Base-by-base conservation (phyloP, 2,113 vertebrate species). In the Stigmatopora nigra region DNA sequence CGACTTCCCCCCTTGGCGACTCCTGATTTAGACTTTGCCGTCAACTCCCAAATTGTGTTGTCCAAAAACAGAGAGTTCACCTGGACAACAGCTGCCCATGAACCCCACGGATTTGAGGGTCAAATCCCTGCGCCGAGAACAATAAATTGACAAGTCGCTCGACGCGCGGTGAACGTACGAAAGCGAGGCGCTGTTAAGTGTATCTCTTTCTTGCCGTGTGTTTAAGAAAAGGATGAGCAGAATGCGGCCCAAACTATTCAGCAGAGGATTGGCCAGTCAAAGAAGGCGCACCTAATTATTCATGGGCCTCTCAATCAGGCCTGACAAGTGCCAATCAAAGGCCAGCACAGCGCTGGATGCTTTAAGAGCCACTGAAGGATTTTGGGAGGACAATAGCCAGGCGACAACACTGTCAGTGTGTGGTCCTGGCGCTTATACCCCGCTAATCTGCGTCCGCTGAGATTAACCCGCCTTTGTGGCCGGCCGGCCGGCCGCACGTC, bases 301-400 rank as follows among this genome's bases (percentile, higher is more conserved):
- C 91, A 95, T 92, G 91, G 82, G 92, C 92, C 92, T 92, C 93
- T 95, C 92, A 92, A 91, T 93, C 92, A 89, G 73, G 70, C 77
- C 85, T 94, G 94, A 96, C 94, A 95, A 95, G 91, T 95, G 94
- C 91, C 96, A 96, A 93, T 97, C 95, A 98, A 93, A 90, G 86
- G 85, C 88, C 86, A 1, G 53, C 83, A 71, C 80, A 83, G 82
- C 89, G 84, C 81, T 84, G 83, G 84, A 84, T 89, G 82, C 73
- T 80, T 67, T 22, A 20, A 35, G 41, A 67, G 25, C 76, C 36
- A 70, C 74, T 71, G 59, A 68, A 82, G 88, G 84, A 88, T 90
- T 90, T 88, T 53, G 4, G 17, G 19, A 69, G 82, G 75, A 91
- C 90, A 90, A 91, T 86, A 68, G 74, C 68, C 71, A 82, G 85